phyloP scores from a whole-genome alignment of 2,797 vertebrate genomes.

The Microctenopoma lineatum region DNA sequence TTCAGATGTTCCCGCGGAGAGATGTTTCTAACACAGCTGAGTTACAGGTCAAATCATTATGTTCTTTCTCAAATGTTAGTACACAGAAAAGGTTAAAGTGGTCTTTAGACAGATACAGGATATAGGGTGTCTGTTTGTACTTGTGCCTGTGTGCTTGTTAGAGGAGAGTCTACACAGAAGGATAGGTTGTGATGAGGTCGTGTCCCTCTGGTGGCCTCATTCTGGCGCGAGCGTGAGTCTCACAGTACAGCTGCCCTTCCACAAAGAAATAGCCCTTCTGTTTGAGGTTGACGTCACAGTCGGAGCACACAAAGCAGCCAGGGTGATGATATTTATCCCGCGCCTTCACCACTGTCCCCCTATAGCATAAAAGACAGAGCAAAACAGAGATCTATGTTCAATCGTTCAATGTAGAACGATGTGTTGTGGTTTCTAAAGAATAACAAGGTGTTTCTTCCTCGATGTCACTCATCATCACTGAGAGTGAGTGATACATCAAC shows the following conservation, averaged over 20 bases:
- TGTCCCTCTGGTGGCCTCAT: constrained; percentile 93
- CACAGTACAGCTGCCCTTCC: constrained; percentile 95
- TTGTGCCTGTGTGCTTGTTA: constrained; percentile 6
- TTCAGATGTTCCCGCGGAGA: neutral
- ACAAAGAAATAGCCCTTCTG: constrained; percentile 98
- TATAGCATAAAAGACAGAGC: constrained; percentile 52
- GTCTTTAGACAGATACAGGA: constrained; percentile 22
- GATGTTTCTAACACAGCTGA: constrained; percentile 11
- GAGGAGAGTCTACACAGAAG: constrained; percentile 79
- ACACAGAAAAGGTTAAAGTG: constrained; percentile 37
- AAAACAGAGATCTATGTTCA: neutral
- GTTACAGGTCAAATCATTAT: constrained; percentile 19
- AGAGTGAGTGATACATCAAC: too few species aligned
- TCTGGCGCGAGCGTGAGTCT: constrained; percentile 90
- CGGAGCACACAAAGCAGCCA: constrained; percentile 94
- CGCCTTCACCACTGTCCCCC: constrained; percentile 95
- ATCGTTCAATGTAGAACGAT: too few species aligned
- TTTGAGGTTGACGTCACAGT: constrained; percentile 96
- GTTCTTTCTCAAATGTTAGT: constrained; percentile 21
- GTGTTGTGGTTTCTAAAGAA: too few species aligned
- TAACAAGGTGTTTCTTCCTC: too few species aligned
- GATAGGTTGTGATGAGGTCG: constrained; percentile 89
- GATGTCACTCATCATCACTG: too few species aligned
- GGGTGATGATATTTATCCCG: constrained; percentile 94
- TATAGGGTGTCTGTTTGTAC: constrained; percentile 12